Conservation (phyloP, 30 jellyfish, hydroid and myxozoan species). For the Aurelia aurita complex sp. Pacific region DNA sequence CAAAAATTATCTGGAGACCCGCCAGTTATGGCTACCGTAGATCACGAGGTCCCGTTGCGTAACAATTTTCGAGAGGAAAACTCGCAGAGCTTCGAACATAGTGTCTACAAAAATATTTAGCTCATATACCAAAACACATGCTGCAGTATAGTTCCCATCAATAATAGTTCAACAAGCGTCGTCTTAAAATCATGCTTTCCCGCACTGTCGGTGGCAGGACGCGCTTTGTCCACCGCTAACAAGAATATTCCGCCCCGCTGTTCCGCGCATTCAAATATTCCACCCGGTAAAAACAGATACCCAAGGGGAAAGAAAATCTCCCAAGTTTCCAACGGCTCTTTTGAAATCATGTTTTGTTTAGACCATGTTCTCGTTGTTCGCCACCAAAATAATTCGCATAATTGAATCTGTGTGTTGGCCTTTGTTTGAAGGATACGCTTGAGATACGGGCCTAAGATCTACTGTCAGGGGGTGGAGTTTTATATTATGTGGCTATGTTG, state of each 20-base stretch:
- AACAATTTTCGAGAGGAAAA: background rate
- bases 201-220: constrained; percentile 67
- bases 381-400: constrained; percentile 27
- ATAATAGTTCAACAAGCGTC: background rate
- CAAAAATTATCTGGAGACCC: too few species aligned
- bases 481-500: constrained; percentile 2
- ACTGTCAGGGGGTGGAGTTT: constrained; percentile 57
- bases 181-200: constrained; percentile 23
- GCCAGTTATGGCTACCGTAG: too few species aligned
- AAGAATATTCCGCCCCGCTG: constrained; percentile 71
- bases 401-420: constrained; percentile 39
- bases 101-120: background rate
- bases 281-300: constrained; percentile 52
- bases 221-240: constrained; percentile 46
- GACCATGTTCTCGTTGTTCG: constrained; percentile 48
- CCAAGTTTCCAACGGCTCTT: constrained; percentile 54
- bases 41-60: background rate
- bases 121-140: constrained; percentile 5
- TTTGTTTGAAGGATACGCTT: constrained; percentile 57
- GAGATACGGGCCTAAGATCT: constrained; percentile 54
- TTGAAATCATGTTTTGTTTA: constrained; percentile 46
- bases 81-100: background rate
- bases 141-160: constrained; percentile 3
- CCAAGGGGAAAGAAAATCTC: constrained; percentile 56
- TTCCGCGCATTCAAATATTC: constrained; percentile 36